phyloP scores from a whole-genome alignment of 2,797 vertebrate species.

The Rhinatrema bivittatum region DNA sequence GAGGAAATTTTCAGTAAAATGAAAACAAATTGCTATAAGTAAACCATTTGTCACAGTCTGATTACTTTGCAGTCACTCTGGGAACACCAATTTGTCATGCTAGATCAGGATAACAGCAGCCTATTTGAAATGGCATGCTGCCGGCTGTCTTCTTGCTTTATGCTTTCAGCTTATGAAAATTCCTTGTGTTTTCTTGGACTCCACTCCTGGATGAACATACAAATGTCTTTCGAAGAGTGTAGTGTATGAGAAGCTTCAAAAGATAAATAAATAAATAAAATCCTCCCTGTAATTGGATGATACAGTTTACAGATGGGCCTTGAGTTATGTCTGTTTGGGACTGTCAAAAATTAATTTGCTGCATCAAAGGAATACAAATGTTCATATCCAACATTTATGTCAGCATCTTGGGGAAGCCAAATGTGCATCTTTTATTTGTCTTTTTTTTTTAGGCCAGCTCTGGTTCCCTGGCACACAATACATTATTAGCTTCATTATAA shows the following conservation, averaged over 20 bases:
- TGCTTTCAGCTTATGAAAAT: conserved; percentile 12
- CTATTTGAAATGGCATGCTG: conserved; percentile 42
- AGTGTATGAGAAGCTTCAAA: conserved; percentile 12
- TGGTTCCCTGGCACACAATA: too few relatives aligned
- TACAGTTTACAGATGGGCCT: conserved; percentile 1
- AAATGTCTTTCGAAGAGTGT: too few relatives aligned
- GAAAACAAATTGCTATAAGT: conserved; percentile 74
- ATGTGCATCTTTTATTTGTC: too few relatives aligned
- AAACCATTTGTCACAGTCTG: conserved; percentile 75
- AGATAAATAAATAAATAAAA: conserved; percentile 16
- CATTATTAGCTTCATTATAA: too few relatives aligned
- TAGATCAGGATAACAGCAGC: conserved; percentile 58
- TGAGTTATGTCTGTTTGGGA: too few relatives aligned
- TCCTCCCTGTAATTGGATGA: conserved; percentile 14
- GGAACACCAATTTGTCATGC: conserved; percentile 71
- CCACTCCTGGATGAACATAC: too few relatives aligned
- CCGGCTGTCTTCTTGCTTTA: conserved; percentile 45
- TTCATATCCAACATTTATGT: too few relatives aligned
- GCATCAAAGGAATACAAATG: too few relatives aligned
- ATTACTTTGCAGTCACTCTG: conserved; percentile 65
- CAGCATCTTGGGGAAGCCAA: too few relatives aligned
- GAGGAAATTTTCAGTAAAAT: conserved; percentile 65
- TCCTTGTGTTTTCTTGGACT: conserved; percentile 15
- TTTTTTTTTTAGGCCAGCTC: too few relatives aligned
- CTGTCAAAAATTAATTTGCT: too few relatives aligned